Percentiles rank a stretch among this genome's conserved stretches.
Evolutionary conservation across 1,140 invertebrate genomes (phyloP).

Genomic region (Orussus abietinus): DNA sequence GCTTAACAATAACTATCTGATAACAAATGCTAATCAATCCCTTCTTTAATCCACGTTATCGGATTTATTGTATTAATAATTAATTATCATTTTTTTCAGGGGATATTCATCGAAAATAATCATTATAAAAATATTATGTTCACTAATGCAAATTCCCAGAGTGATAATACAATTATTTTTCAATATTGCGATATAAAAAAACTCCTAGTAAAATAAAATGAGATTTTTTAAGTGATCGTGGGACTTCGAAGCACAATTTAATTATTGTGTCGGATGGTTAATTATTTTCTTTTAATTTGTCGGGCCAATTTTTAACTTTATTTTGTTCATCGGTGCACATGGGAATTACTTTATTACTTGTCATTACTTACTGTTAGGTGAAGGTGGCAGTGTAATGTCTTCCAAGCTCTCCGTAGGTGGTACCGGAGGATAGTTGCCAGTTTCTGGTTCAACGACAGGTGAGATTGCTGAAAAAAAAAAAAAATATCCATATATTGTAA

Average conservation of each 20-base stretch:
- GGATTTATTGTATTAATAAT: no score
- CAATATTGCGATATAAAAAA: no score
- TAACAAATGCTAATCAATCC: no score
- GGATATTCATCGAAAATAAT: no score
- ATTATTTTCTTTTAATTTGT: slow-evolving; percentile 1
- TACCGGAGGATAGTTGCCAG: slow-evolving; percentile 19
- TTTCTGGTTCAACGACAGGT: slow-evolving; percentile 15
- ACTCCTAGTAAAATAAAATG: no score
- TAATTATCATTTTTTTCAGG: no score
- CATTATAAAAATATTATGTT: no score
- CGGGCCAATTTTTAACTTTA: background rate
- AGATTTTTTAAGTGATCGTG: background rate
- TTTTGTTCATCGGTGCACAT: no score
- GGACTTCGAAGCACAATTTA: background rate
- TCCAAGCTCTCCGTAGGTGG: slow-evolving; percentile 24
- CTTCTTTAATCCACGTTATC: no score
- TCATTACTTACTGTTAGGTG: slow-evolving; percentile 31
- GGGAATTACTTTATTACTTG: background rate
- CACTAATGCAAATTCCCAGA: no score
- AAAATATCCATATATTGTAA: background rate
- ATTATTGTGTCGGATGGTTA: slow-evolving; percentile 3
- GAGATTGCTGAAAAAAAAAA: slow-evolving; percentile 14
- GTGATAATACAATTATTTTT: no score
- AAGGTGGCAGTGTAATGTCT: slow-evolving; percentile 23
- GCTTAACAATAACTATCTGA: no score